Percentiles rank a stretch among this genome's conserved stretches.
Evolutionary conservation across 1,140 invertebrate genomes (phyloP).

Genomic region (Leguminivora glycinivorella): DNA sequence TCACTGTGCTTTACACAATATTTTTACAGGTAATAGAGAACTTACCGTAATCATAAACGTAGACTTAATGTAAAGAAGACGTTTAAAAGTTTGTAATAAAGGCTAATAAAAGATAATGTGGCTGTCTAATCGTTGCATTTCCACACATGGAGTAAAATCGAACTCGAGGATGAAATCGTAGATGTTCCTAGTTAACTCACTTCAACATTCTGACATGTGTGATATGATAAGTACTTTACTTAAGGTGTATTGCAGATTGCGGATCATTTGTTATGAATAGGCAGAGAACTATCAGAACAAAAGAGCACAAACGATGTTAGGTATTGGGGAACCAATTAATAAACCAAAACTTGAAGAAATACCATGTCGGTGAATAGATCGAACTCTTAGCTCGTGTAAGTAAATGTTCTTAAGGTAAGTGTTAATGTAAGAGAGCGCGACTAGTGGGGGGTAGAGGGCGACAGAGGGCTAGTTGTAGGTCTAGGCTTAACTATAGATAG

Average conservation of each 20-base stretch:
- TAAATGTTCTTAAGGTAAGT: constrained; percentile 74
- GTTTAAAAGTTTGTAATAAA: constrained; percentile 70
- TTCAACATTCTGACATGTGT: constrained; percentile 65
- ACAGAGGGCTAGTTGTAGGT: constrained; percentile 62
- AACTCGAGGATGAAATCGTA: constrained; percentile 59
- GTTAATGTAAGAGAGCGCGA: constrained; percentile 69
- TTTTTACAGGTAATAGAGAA: constrained; percentile 76
- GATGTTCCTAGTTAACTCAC: constrained; percentile 73
- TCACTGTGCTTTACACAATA: constrained; percentile 70
- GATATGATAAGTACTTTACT: constrained; percentile 45
- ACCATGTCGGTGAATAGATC: constrained; percentile 68
- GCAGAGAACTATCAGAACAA: constrained; percentile 47
- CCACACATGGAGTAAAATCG: constrained; percentile 65
- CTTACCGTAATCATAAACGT: constrained; percentile 75
- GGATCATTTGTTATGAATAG: constrained; percentile 53
- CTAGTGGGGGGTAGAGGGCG: constrained; percentile 56
- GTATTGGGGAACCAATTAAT: constrained; percentile 64
- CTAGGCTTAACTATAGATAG: constrained; percentile 76
- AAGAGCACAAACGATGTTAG: constrained; percentile 64
- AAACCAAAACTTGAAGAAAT: constrained; percentile 67
- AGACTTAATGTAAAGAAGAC: constrained; percentile 68
- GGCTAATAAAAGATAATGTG: constrained; percentile 66
- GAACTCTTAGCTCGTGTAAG: constrained; percentile 57
- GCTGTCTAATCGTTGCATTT: constrained; percentile 76
- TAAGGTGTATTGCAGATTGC: constrained; percentile 51